Conservation (phyloP, 2,113 vertebrate genomes). For the Lophochroa leadbeateri region DNA sequence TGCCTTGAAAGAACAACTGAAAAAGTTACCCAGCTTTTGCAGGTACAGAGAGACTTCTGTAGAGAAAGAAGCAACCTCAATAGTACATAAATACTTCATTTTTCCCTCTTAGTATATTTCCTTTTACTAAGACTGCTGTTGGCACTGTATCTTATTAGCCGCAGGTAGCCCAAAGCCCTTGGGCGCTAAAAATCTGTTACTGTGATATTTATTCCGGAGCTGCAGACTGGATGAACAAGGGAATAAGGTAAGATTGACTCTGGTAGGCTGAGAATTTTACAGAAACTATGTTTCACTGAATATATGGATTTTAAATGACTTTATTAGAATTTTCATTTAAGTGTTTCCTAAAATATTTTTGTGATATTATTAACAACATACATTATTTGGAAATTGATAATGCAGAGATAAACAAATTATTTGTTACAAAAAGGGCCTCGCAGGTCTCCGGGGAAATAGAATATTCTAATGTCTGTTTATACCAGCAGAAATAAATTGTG, state of each 20-base stretch:
- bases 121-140: neutral
- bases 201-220: neutral
- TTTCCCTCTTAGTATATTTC: neutral
- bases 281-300: neutral
- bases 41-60: neutral
- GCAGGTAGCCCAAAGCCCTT: neutral
- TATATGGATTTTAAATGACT: neutral
- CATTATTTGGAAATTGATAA: conserved; percentile 38
- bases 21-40: neutral
- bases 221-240: neutral
- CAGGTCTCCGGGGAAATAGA: conserved; percentile 33
- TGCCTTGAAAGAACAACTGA: neutral
- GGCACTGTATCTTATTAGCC: neutral
- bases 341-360: conserved; percentile 13
- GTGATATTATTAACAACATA: conserved; percentile 16
- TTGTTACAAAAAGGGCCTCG: neutral
- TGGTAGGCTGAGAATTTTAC: neutral
- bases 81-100: neutral
- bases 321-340: conserved; percentile 14
- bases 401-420: conserved; percentile 10
- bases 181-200: neutral
- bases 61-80: neutral
- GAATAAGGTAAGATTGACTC: neutral
- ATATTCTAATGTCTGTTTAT: conserved; percentile 59
- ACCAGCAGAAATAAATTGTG: conserved; percentile 49